Evolutionary conservation across 2,113 vertebrate species (phyloP), one percentile per base, ranked within the genome.

Genomic region (Takifugu flavidus): DNA sequence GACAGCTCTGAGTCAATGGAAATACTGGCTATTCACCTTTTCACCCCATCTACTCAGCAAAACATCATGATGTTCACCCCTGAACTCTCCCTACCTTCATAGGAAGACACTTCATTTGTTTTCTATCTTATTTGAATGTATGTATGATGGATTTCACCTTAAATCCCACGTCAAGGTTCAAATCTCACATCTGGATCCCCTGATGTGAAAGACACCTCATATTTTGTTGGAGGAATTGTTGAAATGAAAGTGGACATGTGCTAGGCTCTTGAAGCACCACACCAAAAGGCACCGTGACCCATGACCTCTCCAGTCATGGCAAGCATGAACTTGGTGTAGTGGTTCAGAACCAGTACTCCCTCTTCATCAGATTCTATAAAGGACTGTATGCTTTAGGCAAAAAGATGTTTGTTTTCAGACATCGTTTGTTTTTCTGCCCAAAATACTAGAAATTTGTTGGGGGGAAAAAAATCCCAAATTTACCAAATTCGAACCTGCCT

Each of bases 151-250:
- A 81, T 76, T 63, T 65, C 69, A 60, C 67, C 51, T 66, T 64
- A 61, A 77, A 73, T 73, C 67, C 46, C 14, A 49, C 59, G 59
- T 65, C 58, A 58, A 10, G 15, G 56, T 67, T 83, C 68, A 79
- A 39, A 75, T 67, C 53, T 13, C 64, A 75, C 83, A 81, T 88
- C 73, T 87, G 77, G 83, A 75, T 51, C 42, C 44, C 58, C 47
- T 82, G 60, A 78, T 59, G 58, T 34, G 25, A 77, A 72, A 71
- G 42, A 69, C 59, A 72, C 56, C 67, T 57, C 47, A 43, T 67
- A 64, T 82, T 74, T 79, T 51, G 49, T 80, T 60, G 64, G 46
- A 27, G 62, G 51, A 65, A 78, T 75, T 77, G 76, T 61, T 0
- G 14, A 67, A 70, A 58, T 74, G 72, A 67, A 76, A 76, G 14